These are phyloP conservation scores for Athalia circularis DNA, from an alignment of 2,888 invertebrate genomes.

Conservation along the genomic window DNA sequence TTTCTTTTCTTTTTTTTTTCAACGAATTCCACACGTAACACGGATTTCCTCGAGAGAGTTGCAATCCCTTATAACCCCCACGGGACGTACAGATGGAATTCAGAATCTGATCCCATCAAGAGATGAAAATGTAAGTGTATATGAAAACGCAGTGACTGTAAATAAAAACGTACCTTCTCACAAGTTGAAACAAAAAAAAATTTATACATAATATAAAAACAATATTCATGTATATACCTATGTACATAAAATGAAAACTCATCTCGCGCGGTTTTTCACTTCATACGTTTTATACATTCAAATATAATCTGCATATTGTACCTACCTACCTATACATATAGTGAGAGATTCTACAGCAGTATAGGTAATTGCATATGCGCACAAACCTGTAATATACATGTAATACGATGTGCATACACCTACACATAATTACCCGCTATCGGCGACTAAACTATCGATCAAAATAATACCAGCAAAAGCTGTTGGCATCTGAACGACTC, in stretches of 20 bases:
- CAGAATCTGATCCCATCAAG: background rate
- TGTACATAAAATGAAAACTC: background rate
- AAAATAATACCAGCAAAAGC: background rate
- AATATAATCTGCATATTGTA: no score
- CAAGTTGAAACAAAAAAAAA: no score
- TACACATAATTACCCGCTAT: no score
- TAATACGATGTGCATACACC: no score
- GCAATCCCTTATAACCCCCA: background rate
- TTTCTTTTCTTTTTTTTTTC: constrained; percentile 15
- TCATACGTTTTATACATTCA: no score
- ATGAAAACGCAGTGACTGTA: background rate
- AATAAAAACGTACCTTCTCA: no score
- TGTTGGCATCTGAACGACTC: background rate
- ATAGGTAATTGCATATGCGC: no score
- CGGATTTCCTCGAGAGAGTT: constrained; percentile 2
- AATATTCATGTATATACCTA: no score
- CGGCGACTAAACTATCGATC: background rate
- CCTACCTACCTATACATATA: no score
- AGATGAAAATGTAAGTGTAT: background rate
- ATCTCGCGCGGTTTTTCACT: background rate
- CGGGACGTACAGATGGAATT: constrained; percentile 4
- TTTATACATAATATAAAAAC: no score
- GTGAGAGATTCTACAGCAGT: no score
- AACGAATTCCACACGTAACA: constrained; percentile 13
- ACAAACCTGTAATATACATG: no score